phyloP scores from a whole-genome alignment of 2,113 vertebrate species.

The Apteryx owenii region DNA sequence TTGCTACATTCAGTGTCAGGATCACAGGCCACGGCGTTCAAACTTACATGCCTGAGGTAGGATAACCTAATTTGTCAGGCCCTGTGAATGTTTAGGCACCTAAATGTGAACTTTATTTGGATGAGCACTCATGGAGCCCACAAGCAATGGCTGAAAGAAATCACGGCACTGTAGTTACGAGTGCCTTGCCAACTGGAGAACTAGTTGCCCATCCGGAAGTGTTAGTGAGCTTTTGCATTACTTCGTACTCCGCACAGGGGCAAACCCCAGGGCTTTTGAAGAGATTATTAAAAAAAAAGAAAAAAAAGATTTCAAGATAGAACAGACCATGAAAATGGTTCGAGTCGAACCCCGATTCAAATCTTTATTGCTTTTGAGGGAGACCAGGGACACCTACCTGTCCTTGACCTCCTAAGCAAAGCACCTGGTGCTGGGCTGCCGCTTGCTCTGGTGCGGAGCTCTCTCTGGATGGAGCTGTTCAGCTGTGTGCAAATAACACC shows the following conservation, averaged over 20 bases:
- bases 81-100: accelerated
- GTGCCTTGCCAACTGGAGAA: background rate
- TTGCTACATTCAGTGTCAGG: background rate
- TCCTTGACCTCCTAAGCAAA: background rate
- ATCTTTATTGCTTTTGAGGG: background rate
- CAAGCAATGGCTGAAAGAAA: background rate
- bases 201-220: background rate
- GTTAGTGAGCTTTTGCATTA: background rate
- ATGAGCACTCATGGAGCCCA: background rate
- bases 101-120: background rate
- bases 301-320: background rate
- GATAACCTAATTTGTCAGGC: background rate
- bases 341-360: background rate
- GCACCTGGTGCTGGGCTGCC: background rate
- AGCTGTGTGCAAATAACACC: background rate
- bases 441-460: background rate
- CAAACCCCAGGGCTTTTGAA: background rate
- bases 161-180: accelerated
- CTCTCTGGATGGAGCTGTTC: slow-evolving; percentile 58
- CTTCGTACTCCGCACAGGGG: background rate
- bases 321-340: background rate
- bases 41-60: accelerated
- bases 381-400: background rate
- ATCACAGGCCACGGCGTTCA: accelerated
- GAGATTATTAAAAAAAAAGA: background rate